Evolutionary conservation across 2,888 invertebrate species (phyloP).

Genomic region (Poecilobothrus nobilitatus): DNA sequence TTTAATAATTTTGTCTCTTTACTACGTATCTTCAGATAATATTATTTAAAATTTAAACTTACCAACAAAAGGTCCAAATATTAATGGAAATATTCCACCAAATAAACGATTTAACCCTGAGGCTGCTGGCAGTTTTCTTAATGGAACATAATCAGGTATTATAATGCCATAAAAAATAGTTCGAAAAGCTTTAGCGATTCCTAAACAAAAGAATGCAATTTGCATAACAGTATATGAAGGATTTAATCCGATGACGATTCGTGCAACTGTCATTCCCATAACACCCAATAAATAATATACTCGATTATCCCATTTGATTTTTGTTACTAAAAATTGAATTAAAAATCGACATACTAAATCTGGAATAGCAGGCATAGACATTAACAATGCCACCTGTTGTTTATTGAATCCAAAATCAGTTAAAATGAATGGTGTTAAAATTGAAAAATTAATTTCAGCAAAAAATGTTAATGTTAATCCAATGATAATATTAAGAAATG

Average conservation of each 20-base stretch:
- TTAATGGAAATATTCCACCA: slow-evolving; percentile 55
- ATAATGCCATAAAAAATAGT: slow-evolving; percentile 67
- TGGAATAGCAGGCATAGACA: slow-evolving; percentile 59
- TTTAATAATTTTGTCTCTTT: too few species aligned
- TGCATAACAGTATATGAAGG: slow-evolving; percentile 51
- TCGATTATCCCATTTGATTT: slow-evolving; percentile 61
- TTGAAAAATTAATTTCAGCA: slow-evolving; percentile 63
- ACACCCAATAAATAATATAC: slow-evolving; percentile 63
- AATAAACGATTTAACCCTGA: slow-evolving; percentile 60
- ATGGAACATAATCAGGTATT: slow-evolving; percentile 61
- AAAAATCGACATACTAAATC: slow-evolving; percentile 60
- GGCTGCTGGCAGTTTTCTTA: slow-evolving; percentile 61
- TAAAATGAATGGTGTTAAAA: slow-evolving; percentile 63
- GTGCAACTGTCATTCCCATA: slow-evolving; percentile 55
- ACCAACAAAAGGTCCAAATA: slow-evolving; percentile 60
- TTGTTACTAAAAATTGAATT: slow-evolving; percentile 59
- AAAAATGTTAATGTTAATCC: slow-evolving; percentile 64
- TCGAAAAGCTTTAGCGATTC: slow-evolving; percentile 61
- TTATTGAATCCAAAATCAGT: slow-evolving; percentile 54
- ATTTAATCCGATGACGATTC: slow-evolving; percentile 51
- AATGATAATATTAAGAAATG: slow-evolving; percentile 62
- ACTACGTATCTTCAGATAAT: too few species aligned
- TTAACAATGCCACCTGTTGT: slow-evolving; percentile 54
- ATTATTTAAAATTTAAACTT: slow-evolving; percentile 27
- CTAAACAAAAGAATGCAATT: slow-evolving; percentile 55